Evolutionary conservation across 2,888 invertebrate species (phyloP).

Genomic region (Labia minor): DNA sequence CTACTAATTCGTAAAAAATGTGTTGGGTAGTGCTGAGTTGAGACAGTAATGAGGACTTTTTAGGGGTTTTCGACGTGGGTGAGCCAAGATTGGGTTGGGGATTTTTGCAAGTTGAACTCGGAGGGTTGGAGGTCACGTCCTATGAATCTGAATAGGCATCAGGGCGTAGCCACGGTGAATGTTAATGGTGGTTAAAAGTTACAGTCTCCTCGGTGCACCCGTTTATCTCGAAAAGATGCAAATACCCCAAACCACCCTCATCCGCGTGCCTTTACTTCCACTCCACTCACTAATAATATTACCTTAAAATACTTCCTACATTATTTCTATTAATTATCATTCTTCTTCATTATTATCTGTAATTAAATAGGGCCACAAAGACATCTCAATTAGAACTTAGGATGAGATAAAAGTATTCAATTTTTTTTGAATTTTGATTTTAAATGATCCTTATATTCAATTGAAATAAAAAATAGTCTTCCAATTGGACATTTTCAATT

Average conservation of each 20-base stretch:
- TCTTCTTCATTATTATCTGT: too few relatives aligned
- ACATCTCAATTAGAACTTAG: too few relatives aligned
- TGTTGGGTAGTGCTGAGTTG: not conserved
- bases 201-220: not conserved
- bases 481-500: too few relatives aligned
- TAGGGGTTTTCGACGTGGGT: not conserved
- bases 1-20: not conserved
- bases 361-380: too few relatives aligned
- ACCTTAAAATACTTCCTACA: too few relatives aligned
- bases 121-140: not conserved
- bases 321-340: too few relatives aligned
- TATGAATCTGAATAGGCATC: not conserved
- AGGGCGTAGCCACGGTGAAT: not conserved
- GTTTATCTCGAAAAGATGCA: not conserved
- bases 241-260: too few relatives aligned
- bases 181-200: not conserved
- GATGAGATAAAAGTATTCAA: too few relatives aligned
- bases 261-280: too few relatives aligned
- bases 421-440: too few relatives aligned
- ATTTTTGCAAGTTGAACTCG: not conserved
- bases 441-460: too few relatives aligned
- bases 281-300: not conserved
- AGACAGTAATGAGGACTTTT: not conserved
- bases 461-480: too few relatives aligned
- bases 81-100: not conserved